A percentile compares a stretch with the other conserved stretches of the same genome.
phyloP scores from a whole-genome alignment of 2,888 invertebrate genomes.

The Exephanes ischioxanthus region DNA sequence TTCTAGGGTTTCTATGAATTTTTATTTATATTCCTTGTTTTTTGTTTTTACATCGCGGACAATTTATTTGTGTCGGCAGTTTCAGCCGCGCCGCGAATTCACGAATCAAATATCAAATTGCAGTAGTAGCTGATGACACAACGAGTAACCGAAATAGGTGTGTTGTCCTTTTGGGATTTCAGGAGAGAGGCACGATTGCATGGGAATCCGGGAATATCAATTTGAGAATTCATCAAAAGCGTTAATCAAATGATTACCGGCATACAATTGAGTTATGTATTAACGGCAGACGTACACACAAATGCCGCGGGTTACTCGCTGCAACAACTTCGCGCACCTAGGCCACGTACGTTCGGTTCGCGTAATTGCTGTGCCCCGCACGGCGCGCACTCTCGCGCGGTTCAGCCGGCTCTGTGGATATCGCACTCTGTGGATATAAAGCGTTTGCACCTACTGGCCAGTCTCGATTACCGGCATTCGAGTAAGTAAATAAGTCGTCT shows the following conservation, averaged over 20 bases:
- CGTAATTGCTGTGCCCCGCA: constrained; percentile 47
- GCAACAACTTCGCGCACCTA: constrained; percentile 38
- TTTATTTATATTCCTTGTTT: not conserved
- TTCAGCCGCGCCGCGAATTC: not conserved
- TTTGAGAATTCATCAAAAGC: constrained; percentile 60
- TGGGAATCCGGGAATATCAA: constrained; percentile 46
- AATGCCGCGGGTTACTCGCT: not conserved
- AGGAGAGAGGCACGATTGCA: constrained; percentile 10
- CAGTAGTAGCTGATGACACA: constrained; percentile 37
- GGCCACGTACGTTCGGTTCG: constrained; percentile 59
- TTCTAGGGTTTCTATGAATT: not conserved
- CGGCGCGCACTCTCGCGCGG: constrained; percentile 31
- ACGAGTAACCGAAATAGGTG: not conserved
- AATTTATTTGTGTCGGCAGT: not conserved
- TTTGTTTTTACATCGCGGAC: not conserved
- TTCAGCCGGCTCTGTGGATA: constrained; percentile 27
- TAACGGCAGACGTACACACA: constrained; percentile 26
- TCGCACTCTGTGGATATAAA: constrained; percentile 18
- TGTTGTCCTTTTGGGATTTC: not conserved
- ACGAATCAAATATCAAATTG: constrained; percentile 47
- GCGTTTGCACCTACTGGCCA: constrained; percentile 25
- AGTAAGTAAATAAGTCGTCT: constrained; percentile 38
- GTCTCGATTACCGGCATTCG: constrained; percentile 47
- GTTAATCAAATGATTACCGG: constrained; percentile 60
- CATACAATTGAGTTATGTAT: constrained; percentile 13